Conservation (phyloP, 1,140 invertebrate genomes). For the Armadillidium nasatum region DNA sequence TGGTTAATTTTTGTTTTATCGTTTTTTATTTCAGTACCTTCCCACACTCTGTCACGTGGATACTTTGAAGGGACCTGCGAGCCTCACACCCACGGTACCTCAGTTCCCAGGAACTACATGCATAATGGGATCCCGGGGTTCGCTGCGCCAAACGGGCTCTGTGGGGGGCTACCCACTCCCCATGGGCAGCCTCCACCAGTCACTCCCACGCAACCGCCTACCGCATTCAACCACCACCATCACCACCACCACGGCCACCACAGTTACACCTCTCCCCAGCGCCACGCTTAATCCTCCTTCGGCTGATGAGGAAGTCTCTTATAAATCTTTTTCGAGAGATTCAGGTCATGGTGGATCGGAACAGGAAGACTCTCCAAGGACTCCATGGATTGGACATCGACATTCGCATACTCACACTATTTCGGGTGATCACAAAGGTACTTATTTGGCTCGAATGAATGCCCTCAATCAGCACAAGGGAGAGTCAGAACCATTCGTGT, state of each 20-base stretch:
- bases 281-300: conserved; percentile 32
- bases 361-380: conserved; percentile 59
- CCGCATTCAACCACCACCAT: conserved; percentile 35
- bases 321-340: conserved; percentile 63
- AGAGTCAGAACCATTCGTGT: conserved; percentile 28
- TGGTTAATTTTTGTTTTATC: background rate
- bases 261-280: conserved; percentile 33
- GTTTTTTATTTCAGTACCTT: conserved; percentile 41
- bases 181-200: conserved; percentile 43
- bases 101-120: conserved; percentile 42
- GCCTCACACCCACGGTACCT: conserved; percentile 38
- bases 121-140: conserved; percentile 44
- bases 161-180: conserved; percentile 37
- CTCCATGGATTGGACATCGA: conserved; percentile 32
- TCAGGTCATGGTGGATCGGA: conserved; percentile 62
- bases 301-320: conserved; percentile 61
- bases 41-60: conserved; percentile 42
- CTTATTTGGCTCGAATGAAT: conserved; percentile 39
- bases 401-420: conserved; percentile 40
- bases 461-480: conserved; percentile 27
- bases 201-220: conserved; percentile 41
- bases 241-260: conserved; percentile 44
- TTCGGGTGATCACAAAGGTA: conserved; percentile 38
- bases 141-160: conserved; percentile 39
- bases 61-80: conserved; percentile 41